Percentiles rank a stretch among this genome's conserved stretches.
Evolutionary conservation across 92 coral and sea anemone genomes (phyloP).

Genomic region (Anthopleura xanthogrammica): DNA sequence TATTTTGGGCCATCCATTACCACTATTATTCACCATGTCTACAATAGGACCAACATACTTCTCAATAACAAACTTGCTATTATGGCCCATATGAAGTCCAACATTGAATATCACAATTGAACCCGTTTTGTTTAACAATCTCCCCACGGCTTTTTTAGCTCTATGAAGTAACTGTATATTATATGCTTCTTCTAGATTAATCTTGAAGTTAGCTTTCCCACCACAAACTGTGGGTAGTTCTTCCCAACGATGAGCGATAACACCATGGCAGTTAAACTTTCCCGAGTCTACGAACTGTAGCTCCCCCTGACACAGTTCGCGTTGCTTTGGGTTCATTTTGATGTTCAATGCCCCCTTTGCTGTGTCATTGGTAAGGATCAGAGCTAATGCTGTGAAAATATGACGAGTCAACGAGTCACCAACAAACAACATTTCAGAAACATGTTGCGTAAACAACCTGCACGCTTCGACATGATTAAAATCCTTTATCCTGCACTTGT

Average conservation of each 20-base stretch:
- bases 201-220: conserved; percentile 45
- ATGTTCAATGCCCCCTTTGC: conserved; percentile 44
- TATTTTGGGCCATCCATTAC: conserved; percentile 56
- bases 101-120: conserved; percentile 52
- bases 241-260: conserved; percentile 37
- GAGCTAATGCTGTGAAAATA: conserved; percentile 46
- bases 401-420: conserved; percentile 74
- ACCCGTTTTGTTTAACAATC: conserved; percentile 42
- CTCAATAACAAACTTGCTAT: conserved; percentile 38
- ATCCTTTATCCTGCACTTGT: conserved; percentile 29
- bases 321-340: conserved; percentile 10
- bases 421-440: conserved; percentile 52
- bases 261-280: conserved; percentile 49
- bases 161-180: not conserved
- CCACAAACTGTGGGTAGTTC: conserved; percentile 48
- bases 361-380: conserved; percentile 50
- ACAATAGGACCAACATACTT: conserved; percentile 57
- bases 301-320: conserved; percentile 56
- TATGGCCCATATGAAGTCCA: conserved; percentile 51
- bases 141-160: conserved; percentile 36
- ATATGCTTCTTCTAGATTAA: conserved; percentile 51
- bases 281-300: conserved; percentile 67
- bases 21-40: conserved; percentile 25
- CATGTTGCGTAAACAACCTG: conserved; percentile 31
- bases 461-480: conserved; percentile 41